A percentile compares a stretch with the other conserved stretches of the same genome.
Evolutionary conservation across 2,113 vertebrate genomes (phyloP).

Genomic region (Acrocephalus kingi): DNA sequence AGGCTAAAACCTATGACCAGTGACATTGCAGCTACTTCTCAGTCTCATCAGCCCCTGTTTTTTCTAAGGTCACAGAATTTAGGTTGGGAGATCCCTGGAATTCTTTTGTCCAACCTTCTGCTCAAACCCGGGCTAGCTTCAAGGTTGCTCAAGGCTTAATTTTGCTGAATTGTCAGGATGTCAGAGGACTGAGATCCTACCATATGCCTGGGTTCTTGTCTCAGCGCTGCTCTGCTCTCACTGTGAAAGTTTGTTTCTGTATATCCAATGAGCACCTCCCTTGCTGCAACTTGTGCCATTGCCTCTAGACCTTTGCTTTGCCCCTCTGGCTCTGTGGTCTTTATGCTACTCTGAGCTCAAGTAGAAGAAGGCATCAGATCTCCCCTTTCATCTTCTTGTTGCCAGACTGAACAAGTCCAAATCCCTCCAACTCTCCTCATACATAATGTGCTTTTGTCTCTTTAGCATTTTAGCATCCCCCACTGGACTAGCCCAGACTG

Average conservation of each 20-base stretch:
- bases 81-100: neutral
- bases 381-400: neutral
- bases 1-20: neutral
- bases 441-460: neutral
- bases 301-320: neutral
- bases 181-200: neutral
- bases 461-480: neutral
- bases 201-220: neutral
- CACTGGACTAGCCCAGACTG: neutral
- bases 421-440: neutral
- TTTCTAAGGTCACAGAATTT: neutral
- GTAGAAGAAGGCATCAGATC: neutral
- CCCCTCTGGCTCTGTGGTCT: neutral
- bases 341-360: neutral
- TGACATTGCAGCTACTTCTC: neutral
- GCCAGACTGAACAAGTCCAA: neutral
- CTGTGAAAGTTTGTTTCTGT: neutral
- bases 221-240: neutral
- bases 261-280: neutral
- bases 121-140: neutral
- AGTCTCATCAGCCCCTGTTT: neutral
- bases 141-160: neutral
- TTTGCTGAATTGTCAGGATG: neutral
- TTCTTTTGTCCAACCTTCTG: neutral
- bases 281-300: neutral